phyloP scores from a whole-genome alignment of 2,888 invertebrate genomes.

The Balanococcus diminutus region DNA sequence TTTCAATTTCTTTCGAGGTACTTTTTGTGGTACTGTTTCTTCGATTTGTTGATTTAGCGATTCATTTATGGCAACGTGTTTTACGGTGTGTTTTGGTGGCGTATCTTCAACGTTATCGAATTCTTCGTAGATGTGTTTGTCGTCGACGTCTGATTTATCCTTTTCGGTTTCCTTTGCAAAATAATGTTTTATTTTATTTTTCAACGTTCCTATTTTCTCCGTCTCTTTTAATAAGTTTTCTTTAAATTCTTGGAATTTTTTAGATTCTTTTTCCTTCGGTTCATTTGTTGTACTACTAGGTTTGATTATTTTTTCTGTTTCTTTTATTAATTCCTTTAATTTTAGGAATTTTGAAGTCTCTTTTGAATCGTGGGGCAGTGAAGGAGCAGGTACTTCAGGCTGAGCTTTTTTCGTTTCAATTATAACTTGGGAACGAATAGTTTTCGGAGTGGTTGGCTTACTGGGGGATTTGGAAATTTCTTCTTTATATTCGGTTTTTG shows the following conservation, averaged over 20 bases:
- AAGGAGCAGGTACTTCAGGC: neutral
- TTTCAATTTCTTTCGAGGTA: slow-evolving; percentile 50
- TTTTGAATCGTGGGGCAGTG: neutral
- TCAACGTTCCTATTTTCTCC: slow-evolving; percentile 20
- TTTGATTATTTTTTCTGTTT: neutral
- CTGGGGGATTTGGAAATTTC: neutral
- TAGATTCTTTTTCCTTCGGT: neutral
- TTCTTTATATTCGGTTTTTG: neutral
- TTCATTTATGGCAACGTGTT: slow-evolving; percentile 60
- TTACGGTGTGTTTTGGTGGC: slow-evolving; percentile 66
- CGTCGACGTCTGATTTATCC: neutral
- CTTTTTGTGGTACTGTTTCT: slow-evolving; percentile 49
- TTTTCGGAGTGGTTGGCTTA: neutral
- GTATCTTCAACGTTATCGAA: neutral
- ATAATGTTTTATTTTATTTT: slow-evolving; percentile 27
- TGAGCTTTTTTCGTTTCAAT: neutral
- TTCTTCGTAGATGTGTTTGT: slow-evolving; percentile 33
- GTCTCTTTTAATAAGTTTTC: slow-evolving; percentile 13
- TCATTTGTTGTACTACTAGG: neutral
- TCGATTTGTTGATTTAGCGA: slow-evolving; percentile 59
- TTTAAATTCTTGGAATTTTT: slow-evolving; percentile 24
- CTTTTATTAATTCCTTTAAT: neutral
- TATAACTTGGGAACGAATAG: too few species aligned
- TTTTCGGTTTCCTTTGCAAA: neutral
- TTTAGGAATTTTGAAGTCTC: neutral